Conservation (phyloP, 2,113 vertebrate species). For the Telmatochromis bifrenatus region DNA sequence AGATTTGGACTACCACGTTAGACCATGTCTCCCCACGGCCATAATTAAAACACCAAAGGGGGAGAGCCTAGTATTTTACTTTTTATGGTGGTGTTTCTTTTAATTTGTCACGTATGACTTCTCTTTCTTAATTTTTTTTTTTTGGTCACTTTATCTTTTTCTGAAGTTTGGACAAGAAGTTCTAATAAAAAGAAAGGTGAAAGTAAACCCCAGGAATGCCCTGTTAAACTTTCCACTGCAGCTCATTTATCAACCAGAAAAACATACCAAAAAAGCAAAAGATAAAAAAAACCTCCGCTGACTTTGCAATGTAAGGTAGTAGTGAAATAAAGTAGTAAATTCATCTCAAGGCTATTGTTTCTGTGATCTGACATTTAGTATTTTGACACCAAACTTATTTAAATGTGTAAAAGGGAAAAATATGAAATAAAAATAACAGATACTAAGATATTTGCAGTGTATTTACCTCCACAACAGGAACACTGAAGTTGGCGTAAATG, state of each 20-base stretch:
- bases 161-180: background rate
- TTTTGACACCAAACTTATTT: background rate
- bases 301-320: background rate
- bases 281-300: background rate
- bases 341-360: background rate
- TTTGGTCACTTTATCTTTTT: background rate
- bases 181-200: background rate
- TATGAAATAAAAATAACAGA: background rate
- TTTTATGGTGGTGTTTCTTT: background rate
- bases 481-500: constrained; percentile 86
- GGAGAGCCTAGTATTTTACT: background rate
- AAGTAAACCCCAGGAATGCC: background rate
- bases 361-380: background rate
- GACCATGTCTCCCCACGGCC: background rate
- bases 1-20: background rate
- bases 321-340: background rate
- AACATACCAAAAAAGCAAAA: background rate
- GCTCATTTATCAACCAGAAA: background rate
- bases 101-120: background rate
- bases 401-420: background rate
- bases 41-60: background rate
- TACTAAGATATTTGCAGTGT: background rate
- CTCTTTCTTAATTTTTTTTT: background rate
- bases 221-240: background rate
- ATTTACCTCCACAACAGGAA: constrained; percentile 85